phyloP scores from a whole-genome alignment of 2,888 invertebrate genomes.

The Lepeophtheirus nordmannii region DNA sequence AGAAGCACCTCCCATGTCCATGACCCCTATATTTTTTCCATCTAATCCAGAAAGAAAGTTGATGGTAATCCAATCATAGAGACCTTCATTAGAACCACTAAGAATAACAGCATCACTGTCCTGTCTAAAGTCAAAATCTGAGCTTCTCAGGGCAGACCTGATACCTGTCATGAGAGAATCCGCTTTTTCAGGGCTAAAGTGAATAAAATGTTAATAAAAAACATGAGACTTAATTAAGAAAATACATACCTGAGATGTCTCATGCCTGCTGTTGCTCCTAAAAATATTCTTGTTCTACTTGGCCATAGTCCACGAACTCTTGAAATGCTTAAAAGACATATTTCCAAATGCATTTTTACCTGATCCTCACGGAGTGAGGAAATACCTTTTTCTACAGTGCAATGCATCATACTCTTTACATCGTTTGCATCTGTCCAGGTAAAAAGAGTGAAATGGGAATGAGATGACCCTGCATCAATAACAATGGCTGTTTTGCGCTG shows the following conservation, averaged over 20 bases:
- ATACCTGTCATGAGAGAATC: neutral
- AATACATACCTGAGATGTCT: neutral
- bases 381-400: neutral
- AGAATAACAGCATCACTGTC: neutral
- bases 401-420: neutral
- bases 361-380: neutral
- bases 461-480: neutral
- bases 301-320: neutral
- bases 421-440: neutral
- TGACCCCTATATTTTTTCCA: neutral
- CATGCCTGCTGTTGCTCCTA: neutral
- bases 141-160: neutral
- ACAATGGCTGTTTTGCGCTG: neutral
- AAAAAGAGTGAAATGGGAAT: neutral
- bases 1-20: conserved; percentile 4
- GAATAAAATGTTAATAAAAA: neutral
- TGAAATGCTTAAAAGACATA: neutral
- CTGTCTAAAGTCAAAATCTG: neutral
- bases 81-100: neutral
- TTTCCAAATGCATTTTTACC: neutral
- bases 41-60: neutral
- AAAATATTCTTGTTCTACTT: neutral
- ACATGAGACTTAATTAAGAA: no score
- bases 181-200: neutral
- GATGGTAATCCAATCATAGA: conserved; percentile 3